Evolutionary conservation across 2,113 vertebrate species (phyloP).

Genomic region (Rhinopithecus roxellana): DNA sequence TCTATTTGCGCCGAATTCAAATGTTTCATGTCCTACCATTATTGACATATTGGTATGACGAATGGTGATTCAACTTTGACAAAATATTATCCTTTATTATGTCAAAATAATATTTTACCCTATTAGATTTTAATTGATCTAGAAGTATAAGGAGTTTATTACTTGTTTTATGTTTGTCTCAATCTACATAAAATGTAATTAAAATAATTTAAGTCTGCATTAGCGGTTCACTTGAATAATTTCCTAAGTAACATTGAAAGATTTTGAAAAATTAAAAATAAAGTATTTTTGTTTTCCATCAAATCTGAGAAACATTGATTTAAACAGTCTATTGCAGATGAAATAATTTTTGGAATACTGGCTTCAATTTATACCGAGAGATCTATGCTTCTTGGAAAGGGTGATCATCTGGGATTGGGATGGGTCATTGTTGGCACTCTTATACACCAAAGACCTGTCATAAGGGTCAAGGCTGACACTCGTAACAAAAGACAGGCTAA

Average conservation of each 20-base stretch:
- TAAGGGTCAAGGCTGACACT: too few relatives aligned
- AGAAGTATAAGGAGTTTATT: not conserved
- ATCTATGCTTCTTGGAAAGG: not conserved
- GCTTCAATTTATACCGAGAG: not conserved
- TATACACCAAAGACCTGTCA: not conserved
- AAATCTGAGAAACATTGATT: not conserved
- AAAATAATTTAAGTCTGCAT: not conserved
- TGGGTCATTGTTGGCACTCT: too few relatives aligned
- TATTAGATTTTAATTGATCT: not conserved
- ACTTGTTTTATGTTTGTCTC: not conserved
- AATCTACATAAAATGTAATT: not conserved
- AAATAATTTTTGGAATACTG: not conserved
- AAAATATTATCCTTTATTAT: not conserved
- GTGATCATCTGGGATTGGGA: not conserved
- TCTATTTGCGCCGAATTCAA: not conserved
- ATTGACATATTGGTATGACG: not conserved
- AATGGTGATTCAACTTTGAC: not conserved
- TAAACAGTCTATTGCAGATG: not conserved
- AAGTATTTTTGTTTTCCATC: not conserved
- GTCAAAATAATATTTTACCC: not conserved
- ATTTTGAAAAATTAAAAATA: not conserved
- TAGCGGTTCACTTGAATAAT: not conserved
- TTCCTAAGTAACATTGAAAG: not conserved
- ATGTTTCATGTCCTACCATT: not conserved
- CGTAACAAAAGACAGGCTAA: not conserved